Base-by-base conservation (phyloP, 2,113 vertebrate genomes). In the Hippocampus zosterae region DNA sequence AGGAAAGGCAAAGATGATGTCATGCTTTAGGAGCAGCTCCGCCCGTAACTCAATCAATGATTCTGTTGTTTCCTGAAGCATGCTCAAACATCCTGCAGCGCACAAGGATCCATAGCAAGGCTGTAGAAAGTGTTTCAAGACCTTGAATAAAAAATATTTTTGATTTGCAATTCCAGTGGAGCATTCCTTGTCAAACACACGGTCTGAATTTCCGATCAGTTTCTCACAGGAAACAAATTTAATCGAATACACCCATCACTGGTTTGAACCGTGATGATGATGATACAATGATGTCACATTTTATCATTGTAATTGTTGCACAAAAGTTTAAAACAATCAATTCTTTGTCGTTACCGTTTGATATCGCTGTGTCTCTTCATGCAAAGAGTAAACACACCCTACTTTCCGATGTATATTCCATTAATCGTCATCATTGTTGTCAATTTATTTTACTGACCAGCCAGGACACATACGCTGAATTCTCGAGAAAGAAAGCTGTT, bases 1-100 rank as follows among this genome's bases (percentile, higher is more conserved):
- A 84, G 80, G 83, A 84, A 89, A 82, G 65, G 56, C 71, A 70
- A 75, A 62, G 50, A 80, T 86, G 84, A 89, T 84, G 85, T 88
- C 73, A 86, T 85, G 66, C 41, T 2, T 82, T 79, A 80, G 79
- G 72, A 80, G 53, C 64, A 59, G 72, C 71, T 81, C 68, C 40
- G 69, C 68, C 13, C 65, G 62, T 73, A 72, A 74, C 74, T 74
- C 59, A 50, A 62, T 75, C 77, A 79, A 60, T 60, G 63, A 76
- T 63, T 71, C 65, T 65, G 55, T 84, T 78, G 74, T 80, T 87
- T 80, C 80, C 81, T 75, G 65, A 77, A 73, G 72, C 72, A 56
- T 80, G 75, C 66, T 64, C 70, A 69, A 76, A 81, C 83, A 81
- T 84, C 61, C 63, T 46, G 23, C n/a, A 42, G 63, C 42, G 27